A percentile compares a stretch with the other conserved stretches of the same genome.
Conservation (phyloP, 2,888 invertebrate species). For the Neoitamus cyanurus region DNA sequence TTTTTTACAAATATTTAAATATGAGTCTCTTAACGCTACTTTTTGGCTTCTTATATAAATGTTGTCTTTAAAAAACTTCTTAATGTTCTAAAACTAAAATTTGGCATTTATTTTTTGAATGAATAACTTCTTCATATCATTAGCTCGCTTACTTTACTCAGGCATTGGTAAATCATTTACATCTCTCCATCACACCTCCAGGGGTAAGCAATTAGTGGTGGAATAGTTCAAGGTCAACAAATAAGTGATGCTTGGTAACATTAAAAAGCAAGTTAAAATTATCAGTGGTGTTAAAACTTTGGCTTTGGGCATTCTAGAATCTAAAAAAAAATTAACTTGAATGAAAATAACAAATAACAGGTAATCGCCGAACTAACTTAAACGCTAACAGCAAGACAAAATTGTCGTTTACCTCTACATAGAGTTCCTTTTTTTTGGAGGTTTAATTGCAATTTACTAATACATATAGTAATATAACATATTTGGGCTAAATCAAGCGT, state of each 20-base stretch:
- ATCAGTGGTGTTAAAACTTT: background rate
- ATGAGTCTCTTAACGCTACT: conserved; percentile 8
- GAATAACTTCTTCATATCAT: background rate
- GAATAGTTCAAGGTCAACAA: background rate
- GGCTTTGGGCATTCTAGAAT: background rate
- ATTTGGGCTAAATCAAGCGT: background rate
- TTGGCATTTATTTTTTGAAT: conserved; percentile 26
- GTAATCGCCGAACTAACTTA: background rate
- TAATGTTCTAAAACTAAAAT: conserved; percentile 8
- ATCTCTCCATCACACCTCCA: background rate
- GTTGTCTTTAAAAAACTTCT: conserved; percentile 33
- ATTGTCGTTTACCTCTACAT: background rate
- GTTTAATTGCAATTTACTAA: background rate
- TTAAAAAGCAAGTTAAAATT: background rate
- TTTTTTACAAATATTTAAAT: conserved; percentile 28
- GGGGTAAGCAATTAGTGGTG: background rate
- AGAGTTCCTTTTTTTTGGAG: background rate
- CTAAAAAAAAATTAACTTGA: background rate
- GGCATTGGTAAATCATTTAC: background rate
- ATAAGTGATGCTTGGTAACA: background rate
- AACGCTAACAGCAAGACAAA: background rate
- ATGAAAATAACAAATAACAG: background rate
- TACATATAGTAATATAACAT: too few species aligned
- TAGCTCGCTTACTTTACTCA: conserved; percentile 7
- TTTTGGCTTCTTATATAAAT: conserved; percentile 24